Conservation (phyloP, 2,797 vertebrate genomes). For the Varecia variegata region DNA sequence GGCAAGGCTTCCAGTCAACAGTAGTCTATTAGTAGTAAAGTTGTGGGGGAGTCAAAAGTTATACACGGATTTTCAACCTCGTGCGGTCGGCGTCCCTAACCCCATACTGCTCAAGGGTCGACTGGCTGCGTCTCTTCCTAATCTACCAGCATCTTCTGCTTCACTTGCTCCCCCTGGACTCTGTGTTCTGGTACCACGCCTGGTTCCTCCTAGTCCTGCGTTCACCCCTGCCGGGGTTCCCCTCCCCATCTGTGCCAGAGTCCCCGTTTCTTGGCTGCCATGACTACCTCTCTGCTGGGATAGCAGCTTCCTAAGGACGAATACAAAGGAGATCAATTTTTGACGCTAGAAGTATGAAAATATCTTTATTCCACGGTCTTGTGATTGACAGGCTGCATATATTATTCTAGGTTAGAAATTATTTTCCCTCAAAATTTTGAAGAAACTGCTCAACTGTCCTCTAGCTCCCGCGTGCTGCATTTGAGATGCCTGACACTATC, state of each 20-base stretch:
- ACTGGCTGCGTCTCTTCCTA: not conserved
- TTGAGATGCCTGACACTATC: not conserved
- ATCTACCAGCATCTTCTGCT: not conserved
- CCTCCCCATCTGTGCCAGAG: not conserved
- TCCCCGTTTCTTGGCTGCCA: not conserved
- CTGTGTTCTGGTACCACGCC: no score
- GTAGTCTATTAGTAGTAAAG: not conserved
- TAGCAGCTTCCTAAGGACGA: not conserved
- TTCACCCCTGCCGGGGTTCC: not conserved
- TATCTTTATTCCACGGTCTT: no score
- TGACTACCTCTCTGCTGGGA: not conserved
- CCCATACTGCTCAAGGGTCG: not conserved
- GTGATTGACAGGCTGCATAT: no score
- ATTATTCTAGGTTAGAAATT: no score
- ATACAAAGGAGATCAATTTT: not conserved
- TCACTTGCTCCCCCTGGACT: not conserved
- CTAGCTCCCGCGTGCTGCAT: not conserved
- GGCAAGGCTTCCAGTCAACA: not conserved
- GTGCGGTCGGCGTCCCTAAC: no score
- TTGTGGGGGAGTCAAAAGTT: not conserved
- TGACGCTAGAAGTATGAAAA: not conserved
- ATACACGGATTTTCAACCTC: not conserved
- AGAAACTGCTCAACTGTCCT: not conserved
- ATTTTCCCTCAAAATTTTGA: not conserved
- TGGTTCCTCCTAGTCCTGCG: not conserved